Evolutionary conservation across 2,888 invertebrate genomes (phyloP), one percentile per base, ranked within the genome.

Genomic region (Hyles lineata): DNA sequence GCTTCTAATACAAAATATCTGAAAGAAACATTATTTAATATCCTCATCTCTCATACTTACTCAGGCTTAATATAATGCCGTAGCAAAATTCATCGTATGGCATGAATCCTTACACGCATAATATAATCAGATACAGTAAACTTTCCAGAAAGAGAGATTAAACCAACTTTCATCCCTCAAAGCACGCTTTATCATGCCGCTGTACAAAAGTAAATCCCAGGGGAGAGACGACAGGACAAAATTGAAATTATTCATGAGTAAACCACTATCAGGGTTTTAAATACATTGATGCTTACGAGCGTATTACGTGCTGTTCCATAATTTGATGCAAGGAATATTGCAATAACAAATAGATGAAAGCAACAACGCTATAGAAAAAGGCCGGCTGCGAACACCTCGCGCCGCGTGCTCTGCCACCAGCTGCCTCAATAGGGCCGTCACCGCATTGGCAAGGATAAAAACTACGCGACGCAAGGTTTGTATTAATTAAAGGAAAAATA

Each of bases 161-260:
- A 43, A 43, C 43, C 43, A 43, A 43, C 43, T 67, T 63, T 63
- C 21, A 43, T 63, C n/a, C 63, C 15, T 67, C 63, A 43, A 67
- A 67, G 63, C 15, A 67, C 11, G 35, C 35, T 67, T 43, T 23
- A 8, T 21, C 63, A 23, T 35, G 29, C 11, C 11, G 32, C 5
- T 55, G 1, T 19, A 21, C 15, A 23, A 11, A 43, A 15, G 8
- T 21, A 67, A 50, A 23, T 67, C 67, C 15, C 50, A 67, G 23
- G 50, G 23, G 50, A 15, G 17, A 67, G 43, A 17, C 9, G 43
- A 9, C 15, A n/a, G 25, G 15, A 7, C 23, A 50, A 67, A 50
- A 50, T 21, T 67, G 43, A 50, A 23, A 67, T 23, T 67, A 67
- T 50, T 43, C 67, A 50, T 50, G 23, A 50, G 63, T 67, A 6